A percentile compares a stretch with the other conserved stretches of the same genome.
Evolutionary conservation across 2,797 vertebrate species (phyloP).

Genomic region (Ceryle rudis): DNA sequence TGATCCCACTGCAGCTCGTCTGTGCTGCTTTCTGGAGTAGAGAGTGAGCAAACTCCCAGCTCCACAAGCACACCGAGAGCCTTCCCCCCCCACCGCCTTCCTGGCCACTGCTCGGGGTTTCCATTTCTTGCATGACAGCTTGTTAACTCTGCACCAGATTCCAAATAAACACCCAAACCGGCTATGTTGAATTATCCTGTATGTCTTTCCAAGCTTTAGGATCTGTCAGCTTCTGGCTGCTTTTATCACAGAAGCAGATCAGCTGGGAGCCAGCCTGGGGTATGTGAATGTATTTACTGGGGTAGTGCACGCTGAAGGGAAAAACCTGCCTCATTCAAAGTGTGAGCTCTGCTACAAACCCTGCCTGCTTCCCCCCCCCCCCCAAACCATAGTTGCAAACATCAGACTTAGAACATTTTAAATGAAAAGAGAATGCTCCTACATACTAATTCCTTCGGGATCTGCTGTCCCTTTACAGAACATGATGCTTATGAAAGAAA

Average conservation of each 20-base stretch:
- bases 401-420: conserved; percentile 34
- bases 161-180: background rate
- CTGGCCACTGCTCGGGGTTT: background rate
- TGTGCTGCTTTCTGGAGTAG: background rate
- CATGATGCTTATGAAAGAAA: background rate
- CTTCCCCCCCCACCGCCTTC: background rate
- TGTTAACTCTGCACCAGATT: conserved; percentile 10
- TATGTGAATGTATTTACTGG: background rate
- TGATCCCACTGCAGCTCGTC: background rate
- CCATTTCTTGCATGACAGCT: background rate
- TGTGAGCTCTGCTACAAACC: conserved; percentile 24
- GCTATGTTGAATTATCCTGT: background rate
- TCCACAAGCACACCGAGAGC: background rate
- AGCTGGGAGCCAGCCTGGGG: conserved; percentile 9
- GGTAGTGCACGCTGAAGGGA: background rate
- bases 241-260: background rate
- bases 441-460: conserved; percentile 35
- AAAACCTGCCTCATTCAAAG: conserved; percentile 40
- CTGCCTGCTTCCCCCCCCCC: background rate
- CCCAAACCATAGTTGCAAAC: conserved; percentile 17
- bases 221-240: conserved; percentile 39
- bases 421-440: background rate
- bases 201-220: background rate
- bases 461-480: background rate
- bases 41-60: background rate